Evolutionary conservation across 1,140 invertebrate genomes (phyloP).

Genomic region (Cataglyphis hispanica): DNA sequence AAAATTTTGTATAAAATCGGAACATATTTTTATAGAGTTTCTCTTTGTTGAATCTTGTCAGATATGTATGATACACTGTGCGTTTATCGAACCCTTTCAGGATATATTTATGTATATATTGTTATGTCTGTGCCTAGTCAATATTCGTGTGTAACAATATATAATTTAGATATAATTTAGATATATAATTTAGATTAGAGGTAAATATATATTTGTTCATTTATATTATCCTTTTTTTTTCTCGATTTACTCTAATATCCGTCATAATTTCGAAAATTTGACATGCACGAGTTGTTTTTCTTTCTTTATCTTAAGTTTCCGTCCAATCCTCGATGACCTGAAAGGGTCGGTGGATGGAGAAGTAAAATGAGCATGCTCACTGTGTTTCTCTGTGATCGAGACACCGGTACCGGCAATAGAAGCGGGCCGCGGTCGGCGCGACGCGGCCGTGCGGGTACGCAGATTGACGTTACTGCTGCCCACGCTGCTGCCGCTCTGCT

Average conservation of each 20-base stretch:
- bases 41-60: constrained; percentile 3
- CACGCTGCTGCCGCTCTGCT: constrained; percentile 88
- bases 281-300: background rate
- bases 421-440: constrained; percentile 91
- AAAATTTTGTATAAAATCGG: background rate
- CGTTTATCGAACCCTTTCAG: constrained; percentile 7
- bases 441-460: constrained; percentile 87
- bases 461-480: constrained; percentile 87
- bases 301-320: background rate
- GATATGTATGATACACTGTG: background rate
- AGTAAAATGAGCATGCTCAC: constrained; percentile 83
- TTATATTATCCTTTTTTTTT: background rate
- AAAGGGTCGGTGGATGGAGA: constrained; percentile 44
- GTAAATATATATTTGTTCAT: background rate
- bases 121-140: no score
- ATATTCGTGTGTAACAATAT: no score
- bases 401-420: constrained; percentile 95
- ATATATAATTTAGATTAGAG: constrained; percentile 17
- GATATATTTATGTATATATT: background rate
- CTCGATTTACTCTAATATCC: background rate
- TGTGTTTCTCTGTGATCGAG: constrained; percentile 88
- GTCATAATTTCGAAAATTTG: background rate
- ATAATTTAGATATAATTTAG: no score
- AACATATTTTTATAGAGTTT: background rate
- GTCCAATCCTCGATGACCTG: background rate